These are phyloP conservation scores for Siderastrea radians DNA, from an alignment of 92 coral and sea anemone genomes.

Conservation along the genomic window DNA sequence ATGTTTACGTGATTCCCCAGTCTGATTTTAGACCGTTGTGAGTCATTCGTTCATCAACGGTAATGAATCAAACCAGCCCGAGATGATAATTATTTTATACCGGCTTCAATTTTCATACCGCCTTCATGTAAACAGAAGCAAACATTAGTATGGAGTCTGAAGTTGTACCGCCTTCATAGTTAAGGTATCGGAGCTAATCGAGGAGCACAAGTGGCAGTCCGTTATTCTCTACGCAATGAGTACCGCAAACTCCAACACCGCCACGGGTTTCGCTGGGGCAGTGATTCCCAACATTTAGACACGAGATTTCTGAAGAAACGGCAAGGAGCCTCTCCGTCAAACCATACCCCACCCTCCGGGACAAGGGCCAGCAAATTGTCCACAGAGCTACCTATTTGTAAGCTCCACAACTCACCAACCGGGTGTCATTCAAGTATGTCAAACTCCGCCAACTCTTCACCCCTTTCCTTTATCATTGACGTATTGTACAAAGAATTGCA, in stretches of 20 bases:
- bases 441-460: slow-evolving; percentile 9
- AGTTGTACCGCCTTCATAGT: background rate
- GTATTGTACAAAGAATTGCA: background rate
- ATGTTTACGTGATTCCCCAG: no score
- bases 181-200: background rate
- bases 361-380: slow-evolving; percentile 1
- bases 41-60: no score
- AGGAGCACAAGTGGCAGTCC: slow-evolving; percentile 1
- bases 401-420: slow-evolving; percentile 29
- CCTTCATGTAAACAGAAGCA: no score
- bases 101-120: no score
- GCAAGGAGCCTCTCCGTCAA: no score
- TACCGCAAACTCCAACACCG: background rate
- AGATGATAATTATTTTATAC: no score
- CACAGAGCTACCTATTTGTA: slow-evolving; percentile 22
- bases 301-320: background rate
- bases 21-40: no score
- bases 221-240: background rate
- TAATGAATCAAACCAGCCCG: no score
- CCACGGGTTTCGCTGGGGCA: background rate
- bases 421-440: background rate
- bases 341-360: background rate
- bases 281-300: slow-evolving; percentile 18
- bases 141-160: no score
- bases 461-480: background rate